These are phyloP conservation scores for Phasianus colchicus DNA, from an alignment of 2,113 vertebrate species.

Conservation along the genomic window DNA sequence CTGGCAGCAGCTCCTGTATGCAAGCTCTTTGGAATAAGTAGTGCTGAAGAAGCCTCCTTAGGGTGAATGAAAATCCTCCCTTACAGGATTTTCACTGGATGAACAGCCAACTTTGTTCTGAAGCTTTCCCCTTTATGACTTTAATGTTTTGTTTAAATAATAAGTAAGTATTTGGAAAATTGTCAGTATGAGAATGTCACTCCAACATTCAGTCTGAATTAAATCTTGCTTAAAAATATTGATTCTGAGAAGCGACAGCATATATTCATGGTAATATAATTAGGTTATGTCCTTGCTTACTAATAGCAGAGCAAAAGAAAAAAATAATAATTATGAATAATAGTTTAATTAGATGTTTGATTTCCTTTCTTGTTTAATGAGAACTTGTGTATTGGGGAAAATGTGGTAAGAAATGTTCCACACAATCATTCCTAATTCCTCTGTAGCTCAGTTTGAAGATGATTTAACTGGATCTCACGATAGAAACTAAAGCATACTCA, in stretches of 20 bases:
- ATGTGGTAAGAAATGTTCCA: background rate
- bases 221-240: background rate
- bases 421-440: background rate
- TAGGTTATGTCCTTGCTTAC: background rate
- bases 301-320: background rate
- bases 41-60: slow-evolving; percentile 70
- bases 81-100: background rate
- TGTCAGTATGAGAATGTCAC: background rate
- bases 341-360: too few relatives aligned
- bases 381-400: background rate
- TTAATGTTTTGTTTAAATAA: background rate
- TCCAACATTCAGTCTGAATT: background rate
- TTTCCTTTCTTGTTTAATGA: background rate
- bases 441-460: background rate
- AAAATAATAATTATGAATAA: background rate
- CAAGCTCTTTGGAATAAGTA: slow-evolving; percentile 81
- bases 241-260: background rate
- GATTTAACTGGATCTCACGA: slow-evolving; percentile 14
- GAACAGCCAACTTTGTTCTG: background rate
- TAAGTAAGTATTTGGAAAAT: background rate
- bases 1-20: slow-evolving; percentile 81
- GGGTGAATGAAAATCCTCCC: slow-evolving; percentile 56
- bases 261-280: background rate
- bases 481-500: background rate
- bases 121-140: background rate